Conservation (phyloP, 2,113 vertebrate species). For the Sterna hirundo region DNA sequence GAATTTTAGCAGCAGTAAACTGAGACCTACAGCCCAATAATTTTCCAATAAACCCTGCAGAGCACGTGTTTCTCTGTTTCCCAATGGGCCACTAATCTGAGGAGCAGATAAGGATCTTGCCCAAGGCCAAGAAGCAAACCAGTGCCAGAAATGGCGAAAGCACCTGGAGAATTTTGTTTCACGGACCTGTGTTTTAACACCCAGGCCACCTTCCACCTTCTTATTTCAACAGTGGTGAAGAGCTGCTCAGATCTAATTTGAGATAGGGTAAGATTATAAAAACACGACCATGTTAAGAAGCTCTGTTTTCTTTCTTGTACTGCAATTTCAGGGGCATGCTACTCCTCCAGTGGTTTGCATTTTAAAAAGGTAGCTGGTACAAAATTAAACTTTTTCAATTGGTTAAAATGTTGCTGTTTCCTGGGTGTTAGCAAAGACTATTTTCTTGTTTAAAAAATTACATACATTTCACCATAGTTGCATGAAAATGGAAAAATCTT, state of each 20-base stretch:
- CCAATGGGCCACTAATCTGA: background rate
- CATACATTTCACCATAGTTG: background rate
- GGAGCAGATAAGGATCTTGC: slow-evolving; percentile 37
- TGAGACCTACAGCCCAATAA: background rate
- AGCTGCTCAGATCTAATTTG: slow-evolving; percentile 44
- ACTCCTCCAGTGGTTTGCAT: background rate
- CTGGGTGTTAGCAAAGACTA: background rate
- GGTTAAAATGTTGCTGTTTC: background rate
- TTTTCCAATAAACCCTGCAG: slow-evolving; percentile 26
- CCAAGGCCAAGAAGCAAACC: background rate
- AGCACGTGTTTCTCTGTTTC: background rate
- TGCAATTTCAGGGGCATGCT: background rate
- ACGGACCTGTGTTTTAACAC: background rate
- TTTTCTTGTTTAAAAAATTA: background rate
- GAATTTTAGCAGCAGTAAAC: background rate
- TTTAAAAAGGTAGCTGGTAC: background rate
- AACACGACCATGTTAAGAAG: background rate
- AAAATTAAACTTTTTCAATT: background rate
- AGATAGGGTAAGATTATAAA: slow-evolving; percentile 33
- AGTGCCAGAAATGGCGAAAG: background rate
- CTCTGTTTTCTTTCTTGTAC: background rate
- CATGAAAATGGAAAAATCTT: background rate
- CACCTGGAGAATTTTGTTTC: background rate
- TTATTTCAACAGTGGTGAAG: background rate
- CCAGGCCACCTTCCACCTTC: background rate